Evolutionary conservation across 2,797 vertebrate genomes (phyloP), one percentile per base, ranked within the genome.

Genomic region (Diplodus puntazzo): DNA sequence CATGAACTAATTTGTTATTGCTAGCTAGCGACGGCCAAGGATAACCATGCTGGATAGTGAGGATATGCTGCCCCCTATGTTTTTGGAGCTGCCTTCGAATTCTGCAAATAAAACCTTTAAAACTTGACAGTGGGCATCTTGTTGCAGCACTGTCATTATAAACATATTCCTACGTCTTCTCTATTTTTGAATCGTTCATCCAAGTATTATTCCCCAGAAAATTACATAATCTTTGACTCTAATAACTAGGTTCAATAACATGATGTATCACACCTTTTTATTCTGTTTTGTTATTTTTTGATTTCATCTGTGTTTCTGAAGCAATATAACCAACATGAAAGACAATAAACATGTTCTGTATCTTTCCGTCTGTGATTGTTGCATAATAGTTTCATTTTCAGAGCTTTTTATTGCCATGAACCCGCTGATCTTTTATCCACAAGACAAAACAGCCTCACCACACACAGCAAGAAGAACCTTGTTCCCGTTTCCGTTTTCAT

Each of bases 401-500:
- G 63, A 65, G n/a, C n/a, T 54, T 58, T 1, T 55, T 66, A 54
- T 61, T 55, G 17, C 53, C 20, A 39, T 12, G 30, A 73, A 59
- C 48, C 23, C 11, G n/a, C 43, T 49, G 25, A 70, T 62, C 30
- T 50, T 79, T 78, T 16, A 60, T 34, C 45, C 30, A 34, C 25
- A 59, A 74, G 48, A 50, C 64, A 30, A 54, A 77, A 39, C 58
- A 48, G 39, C 60, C 6, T 52, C 2, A 65, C 17, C 45, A 43
- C 54, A 68, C 30, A 20, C 67, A 54, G 55, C 42, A 67, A 16
- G 5, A 69, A 66, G 3, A 63, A 60, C 39, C 25, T 25, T 14
- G 5, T 45, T 12, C 57, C 53, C 63, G 42, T 48, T 27, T 75
- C 34, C 23, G 8, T 75, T 69, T 72, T 65, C 46, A 80, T 80